A percentile compares a stretch with the other conserved stretches of the same genome.
Evolutionary conservation across 2,113 vertebrate species (phyloP).

Genomic region (Paradoxurus hermaphroditus): DNA sequence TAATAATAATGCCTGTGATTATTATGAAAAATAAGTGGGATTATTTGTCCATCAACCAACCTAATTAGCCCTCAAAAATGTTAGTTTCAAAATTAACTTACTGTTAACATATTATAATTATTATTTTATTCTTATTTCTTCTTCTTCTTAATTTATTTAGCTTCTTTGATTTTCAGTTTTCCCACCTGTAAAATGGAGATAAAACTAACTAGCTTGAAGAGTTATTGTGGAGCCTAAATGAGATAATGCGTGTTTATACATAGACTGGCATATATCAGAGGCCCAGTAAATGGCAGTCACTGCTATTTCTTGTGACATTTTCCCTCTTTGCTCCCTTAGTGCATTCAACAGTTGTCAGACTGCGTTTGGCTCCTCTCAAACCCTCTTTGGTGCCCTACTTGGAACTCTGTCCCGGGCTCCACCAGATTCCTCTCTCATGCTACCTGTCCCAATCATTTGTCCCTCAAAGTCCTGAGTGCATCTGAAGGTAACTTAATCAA

Average conservation of each 20-base stretch:
- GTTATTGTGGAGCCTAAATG: neutral
- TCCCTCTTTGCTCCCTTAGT: neutral
- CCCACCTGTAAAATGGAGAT: neutral
- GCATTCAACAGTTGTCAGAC: neutral
- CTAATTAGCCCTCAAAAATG: neutral
- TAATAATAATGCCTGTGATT: neutral
- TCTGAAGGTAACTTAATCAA: constrained; percentile 6
- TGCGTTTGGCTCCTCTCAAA: neutral
- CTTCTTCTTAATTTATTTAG: neutral
- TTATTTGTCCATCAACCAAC: neutral
- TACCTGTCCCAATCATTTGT: neutral
- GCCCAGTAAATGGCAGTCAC: neutral
- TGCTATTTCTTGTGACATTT: neutral
- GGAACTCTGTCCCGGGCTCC: neutral
- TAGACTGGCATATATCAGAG: neutral
- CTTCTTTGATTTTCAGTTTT: constrained; percentile 23
- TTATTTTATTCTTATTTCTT: neutral
- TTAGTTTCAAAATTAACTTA: neutral
- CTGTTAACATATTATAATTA: neutral
- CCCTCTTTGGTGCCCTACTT: neutral
- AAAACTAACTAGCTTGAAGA: neutral
- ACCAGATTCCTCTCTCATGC: neutral
- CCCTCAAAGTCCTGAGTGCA: neutral
- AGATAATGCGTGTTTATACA: neutral
- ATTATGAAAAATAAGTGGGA: neutral